A percentile compares a stretch with the other conserved stretches of the same genome.
Evolutionary conservation across 2,888 invertebrate species (phyloP).

Genomic region (Tubulanus polymorphus): DNA sequence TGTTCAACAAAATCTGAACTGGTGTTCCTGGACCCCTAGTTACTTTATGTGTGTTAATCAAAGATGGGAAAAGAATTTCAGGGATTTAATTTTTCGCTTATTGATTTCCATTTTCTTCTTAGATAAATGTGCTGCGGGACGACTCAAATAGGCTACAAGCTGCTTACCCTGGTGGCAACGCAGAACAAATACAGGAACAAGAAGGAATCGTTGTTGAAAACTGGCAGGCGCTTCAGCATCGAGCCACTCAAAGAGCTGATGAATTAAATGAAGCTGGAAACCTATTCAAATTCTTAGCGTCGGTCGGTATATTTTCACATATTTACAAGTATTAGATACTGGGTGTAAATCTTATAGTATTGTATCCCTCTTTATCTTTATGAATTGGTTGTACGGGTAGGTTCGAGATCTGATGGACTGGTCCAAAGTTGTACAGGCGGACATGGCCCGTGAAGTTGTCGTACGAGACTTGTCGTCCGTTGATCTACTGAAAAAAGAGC

Average conservation of each 20-base stretch:
- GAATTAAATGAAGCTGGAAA: slow-evolving; percentile 82
- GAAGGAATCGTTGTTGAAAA: slow-evolving; percentile 80
- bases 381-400: slow-evolving; percentile 14
- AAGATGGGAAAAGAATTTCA: too few species aligned
- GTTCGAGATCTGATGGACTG: slow-evolving; percentile 80
- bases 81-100: too few species aligned
- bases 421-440: slow-evolving; percentile 73
- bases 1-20: too few species aligned
- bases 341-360: background rate
- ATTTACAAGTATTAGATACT: background rate
- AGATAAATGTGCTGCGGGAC: slow-evolving; percentile 75
- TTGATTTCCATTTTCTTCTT: too few species aligned
- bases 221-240: slow-evolving; percentile 80
- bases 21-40: too few species aligned
- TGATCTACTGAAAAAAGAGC: slow-evolving; percentile 95
- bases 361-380: background rate
- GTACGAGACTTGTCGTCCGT: slow-evolving; percentile 90
- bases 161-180: slow-evolving; percentile 87
- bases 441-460: slow-evolving; percentile 75
- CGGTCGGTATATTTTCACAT: slow-evolving; percentile 55
- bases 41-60: too few species aligned
- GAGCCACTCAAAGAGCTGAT: slow-evolving; percentile 74
- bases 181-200: slow-evolving; percentile 80
- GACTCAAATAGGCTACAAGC: slow-evolving; percentile 81
- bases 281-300: slow-evolving; percentile 81